Conservation (phyloP, 2,797 vertebrate genomes). For the Sebastes umbrosus region DNA sequence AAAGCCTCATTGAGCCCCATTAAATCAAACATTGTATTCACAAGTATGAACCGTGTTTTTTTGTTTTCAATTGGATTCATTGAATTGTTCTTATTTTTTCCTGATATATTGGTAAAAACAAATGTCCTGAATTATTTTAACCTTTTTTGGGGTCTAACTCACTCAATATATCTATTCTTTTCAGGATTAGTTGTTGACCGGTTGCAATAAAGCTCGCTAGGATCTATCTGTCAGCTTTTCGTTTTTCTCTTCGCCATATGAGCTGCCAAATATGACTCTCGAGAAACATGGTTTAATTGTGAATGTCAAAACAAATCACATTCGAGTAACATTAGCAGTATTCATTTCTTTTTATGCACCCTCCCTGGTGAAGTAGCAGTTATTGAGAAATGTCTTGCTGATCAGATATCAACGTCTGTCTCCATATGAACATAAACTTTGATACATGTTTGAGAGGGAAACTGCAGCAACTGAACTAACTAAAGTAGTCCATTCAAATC, state of each 20-base stretch:
- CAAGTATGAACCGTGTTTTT: neutral
- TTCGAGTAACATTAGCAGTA: neutral
- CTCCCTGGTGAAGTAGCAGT: neutral
- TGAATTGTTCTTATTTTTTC: neutral
- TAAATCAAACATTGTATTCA: neutral
- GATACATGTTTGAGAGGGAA: neutral
- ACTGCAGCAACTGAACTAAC: neutral
- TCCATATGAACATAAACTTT: neutral
- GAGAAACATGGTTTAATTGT: neutral
- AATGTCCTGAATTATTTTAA: neutral
- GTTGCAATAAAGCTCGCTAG: neutral
- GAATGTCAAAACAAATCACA: neutral
- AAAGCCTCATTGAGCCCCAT: slow-evolving; percentile 28
- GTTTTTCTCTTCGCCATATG: neutral
- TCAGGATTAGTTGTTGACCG: neutral
- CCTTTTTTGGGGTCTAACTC: neutral
- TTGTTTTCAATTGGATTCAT: neutral
- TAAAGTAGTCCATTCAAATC: neutral
- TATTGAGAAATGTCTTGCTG: neutral
- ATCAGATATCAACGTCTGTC: neutral
- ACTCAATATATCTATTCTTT: neutral
- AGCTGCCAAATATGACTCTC: neutral
- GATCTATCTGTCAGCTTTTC: neutral
- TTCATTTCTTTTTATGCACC: neutral
- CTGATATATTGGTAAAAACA: neutral